A percentile compares a stretch with the other conserved stretches of the same genome.
Evolutionary conservation across 2,113 vertebrate genomes (phyloP).

Genomic region (Chaetura pelagica): DNA sequence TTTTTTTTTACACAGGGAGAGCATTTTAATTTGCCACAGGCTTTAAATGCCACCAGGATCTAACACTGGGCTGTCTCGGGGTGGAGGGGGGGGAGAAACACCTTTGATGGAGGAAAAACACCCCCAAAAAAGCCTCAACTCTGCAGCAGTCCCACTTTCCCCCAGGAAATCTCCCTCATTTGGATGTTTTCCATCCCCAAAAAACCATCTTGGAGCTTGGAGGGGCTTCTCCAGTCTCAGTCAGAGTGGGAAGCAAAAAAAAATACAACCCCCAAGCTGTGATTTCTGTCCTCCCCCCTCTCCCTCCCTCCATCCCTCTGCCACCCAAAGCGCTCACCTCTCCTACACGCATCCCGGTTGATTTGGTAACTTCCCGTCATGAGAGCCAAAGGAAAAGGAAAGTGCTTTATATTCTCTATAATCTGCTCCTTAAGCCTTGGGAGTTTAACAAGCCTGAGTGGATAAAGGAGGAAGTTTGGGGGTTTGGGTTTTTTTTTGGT

Average conservation of each 20-base stretch:
- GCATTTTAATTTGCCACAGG: background rate
- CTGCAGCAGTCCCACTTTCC: background rate
- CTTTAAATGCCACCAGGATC: rapidly evolving
- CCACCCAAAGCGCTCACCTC: background rate
- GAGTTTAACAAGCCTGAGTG: slow-evolving; percentile 62
- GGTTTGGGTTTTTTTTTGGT: background rate
- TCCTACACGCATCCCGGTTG: slow-evolving; percentile 21
- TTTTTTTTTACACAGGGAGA: background rate
- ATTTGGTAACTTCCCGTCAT: slow-evolving; percentile 71
- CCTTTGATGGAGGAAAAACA: background rate
- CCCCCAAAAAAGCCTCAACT: background rate
- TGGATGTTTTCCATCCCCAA: rapidly evolving
- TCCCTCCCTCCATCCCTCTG: background rate
- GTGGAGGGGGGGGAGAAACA: rapidly evolving
- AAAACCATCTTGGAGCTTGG: background rate
- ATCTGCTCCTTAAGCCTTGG: slow-evolving; percentile 74
- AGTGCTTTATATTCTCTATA: slow-evolving; percentile 67
- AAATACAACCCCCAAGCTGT: background rate
- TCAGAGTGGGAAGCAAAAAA: background rate
- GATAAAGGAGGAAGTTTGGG: slow-evolving; percentile 56
- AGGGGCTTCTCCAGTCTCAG: rapidly evolving
- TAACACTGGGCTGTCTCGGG: background rate
- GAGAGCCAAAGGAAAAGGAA: slow-evolving; percentile 57
- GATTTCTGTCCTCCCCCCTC: background rate
- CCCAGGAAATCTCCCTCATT: background rate